Conservation (phyloP, 1,140 invertebrate species). For the Halictus rubicundus region DNA sequence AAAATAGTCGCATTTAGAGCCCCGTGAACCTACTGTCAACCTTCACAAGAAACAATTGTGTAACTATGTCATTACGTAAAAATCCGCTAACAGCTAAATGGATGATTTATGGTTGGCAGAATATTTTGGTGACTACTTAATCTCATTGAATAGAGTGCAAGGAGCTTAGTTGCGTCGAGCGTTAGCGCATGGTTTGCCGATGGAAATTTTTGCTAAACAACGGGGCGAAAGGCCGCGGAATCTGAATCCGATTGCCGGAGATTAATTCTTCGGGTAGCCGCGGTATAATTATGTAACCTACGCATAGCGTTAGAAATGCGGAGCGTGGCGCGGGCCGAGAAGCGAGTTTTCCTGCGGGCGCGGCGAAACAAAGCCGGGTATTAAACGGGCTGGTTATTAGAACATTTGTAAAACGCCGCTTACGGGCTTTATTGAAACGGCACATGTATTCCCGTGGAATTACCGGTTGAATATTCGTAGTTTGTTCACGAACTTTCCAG, state of each 20-base stretch:
- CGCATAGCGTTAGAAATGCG: neutral
- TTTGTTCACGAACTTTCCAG: conserved; percentile 11
- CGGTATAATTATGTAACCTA: conserved; percentile 29
- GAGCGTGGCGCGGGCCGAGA: neutral
- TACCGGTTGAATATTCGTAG: conserved; percentile 19
- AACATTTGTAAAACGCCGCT: conserved; percentile 35
- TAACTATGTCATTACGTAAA: too few relatives aligned
- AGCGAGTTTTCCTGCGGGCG: neutral
- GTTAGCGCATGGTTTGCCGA: too few relatives aligned
- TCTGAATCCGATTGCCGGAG: neutral
- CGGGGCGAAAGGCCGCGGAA: neutral
- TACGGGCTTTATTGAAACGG: conserved; percentile 11
- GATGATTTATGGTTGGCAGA: too few relatives aligned
- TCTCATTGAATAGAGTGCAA: too few relatives aligned
- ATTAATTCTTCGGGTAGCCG: neutral
- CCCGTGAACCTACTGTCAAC: too few relatives aligned
- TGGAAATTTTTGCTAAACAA: neutral
- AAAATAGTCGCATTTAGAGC: too few relatives aligned
- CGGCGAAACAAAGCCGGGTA: neutral
- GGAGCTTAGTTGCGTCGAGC: too few relatives aligned
- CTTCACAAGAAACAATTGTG: too few relatives aligned
- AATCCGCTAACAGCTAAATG: too few relatives aligned
- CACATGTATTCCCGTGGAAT: neutral
- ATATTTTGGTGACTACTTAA: too few relatives aligned
- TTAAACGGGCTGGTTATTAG: conserved; percentile 29